These are phyloP conservation scores for Phacellophora camtschatica DNA, from an alignment of 30 jellyfish, hydroid and myxozoan genomes.

Conservation along the genomic window DNA sequence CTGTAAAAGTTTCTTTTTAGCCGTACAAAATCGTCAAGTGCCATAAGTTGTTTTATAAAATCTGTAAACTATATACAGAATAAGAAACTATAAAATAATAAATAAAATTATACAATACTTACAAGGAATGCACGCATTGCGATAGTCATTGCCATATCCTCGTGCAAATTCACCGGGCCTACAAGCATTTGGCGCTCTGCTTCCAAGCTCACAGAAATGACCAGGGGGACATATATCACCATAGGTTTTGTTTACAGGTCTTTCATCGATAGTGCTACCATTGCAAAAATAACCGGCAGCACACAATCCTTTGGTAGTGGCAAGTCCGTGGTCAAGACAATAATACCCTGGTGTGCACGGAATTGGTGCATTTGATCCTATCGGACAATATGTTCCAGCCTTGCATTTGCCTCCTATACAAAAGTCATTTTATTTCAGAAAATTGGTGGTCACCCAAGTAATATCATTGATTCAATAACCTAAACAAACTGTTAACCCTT, in stretches of 20 bases:
- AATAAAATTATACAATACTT: not conserved
- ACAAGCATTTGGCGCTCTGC: constrained; percentile 91
- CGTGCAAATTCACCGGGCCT: constrained; percentile 89
- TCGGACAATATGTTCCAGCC: constrained; percentile 91
- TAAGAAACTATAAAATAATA: too few relatives aligned
- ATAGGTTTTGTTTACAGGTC: constrained; percentile 88
- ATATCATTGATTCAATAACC: too few relatives aligned
- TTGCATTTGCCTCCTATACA: constrained; percentile 94
- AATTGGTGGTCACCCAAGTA: too few relatives aligned
- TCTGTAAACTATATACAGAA: too few relatives aligned
- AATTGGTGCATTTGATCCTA: constrained; percentile 74
- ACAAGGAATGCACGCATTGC: constrained; percentile 92
- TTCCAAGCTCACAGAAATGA: constrained; percentile 82
- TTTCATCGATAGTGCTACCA: constrained; percentile 86
- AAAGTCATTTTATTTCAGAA: too few relatives aligned
- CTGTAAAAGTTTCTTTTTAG: too few relatives aligned
- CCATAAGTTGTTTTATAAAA: too few relatives aligned
- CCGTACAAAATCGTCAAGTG: too few relatives aligned
- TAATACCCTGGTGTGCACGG: constrained; percentile 89
- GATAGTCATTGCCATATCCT: constrained; percentile 90
- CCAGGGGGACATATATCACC: constrained; percentile 99
- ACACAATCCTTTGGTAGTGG: constrained; percentile 76
- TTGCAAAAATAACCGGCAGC: constrained; percentile 88
- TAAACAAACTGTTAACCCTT: too few relatives aligned
- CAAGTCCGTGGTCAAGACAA: constrained; percentile 69